A percentile compares a stretch with the other conserved stretches of the same genome.
Evolutionary conservation across 2,888 invertebrate species (phyloP).

Genomic region (Pterobdella sp.): DNA sequence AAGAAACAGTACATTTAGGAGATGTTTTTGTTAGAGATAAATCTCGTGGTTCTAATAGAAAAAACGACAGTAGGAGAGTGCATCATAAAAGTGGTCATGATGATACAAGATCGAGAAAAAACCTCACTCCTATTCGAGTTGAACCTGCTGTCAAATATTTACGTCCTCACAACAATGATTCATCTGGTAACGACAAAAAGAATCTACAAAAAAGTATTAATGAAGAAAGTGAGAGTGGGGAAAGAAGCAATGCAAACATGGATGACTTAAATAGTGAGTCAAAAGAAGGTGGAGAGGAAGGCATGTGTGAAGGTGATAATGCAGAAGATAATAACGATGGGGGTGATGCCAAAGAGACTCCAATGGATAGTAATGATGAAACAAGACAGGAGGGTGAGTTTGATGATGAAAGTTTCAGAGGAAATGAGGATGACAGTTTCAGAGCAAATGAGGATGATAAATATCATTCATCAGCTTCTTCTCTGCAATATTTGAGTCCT

Average conservation of each 20-base stretch:
- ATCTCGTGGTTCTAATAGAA: not conserved
- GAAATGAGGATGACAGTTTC: slow-evolving; percentile 17
- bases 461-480: not conserved
- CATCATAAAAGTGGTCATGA: not conserved
- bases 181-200: not conserved
- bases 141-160: not conserved
- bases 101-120: not conserved
- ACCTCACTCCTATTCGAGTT: slow-evolving; percentile 8
- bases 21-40: slow-evolving; percentile 31
- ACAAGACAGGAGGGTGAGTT: not conserved
- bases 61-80: not conserved
- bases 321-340: not conserved
- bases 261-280: not conserved
- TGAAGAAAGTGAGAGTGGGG: not conserved
- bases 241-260: not conserved
- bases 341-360: not conserved
- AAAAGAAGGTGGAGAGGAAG: not conserved
- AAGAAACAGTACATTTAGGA: slow-evolving; percentile 32
- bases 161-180: not conserved
- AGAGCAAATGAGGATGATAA: slow-evolving; percentile 2
- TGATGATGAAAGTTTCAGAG: slow-evolving; percentile 1
- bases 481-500: not conserved
- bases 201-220: not conserved
- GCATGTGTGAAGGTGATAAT: not conserved
- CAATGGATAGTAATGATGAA: not conserved